Evolutionary conservation across 92 coral and sea anemone genomes (phyloP), one percentile per base, ranked within the genome.

Genomic region (Paramuricea clavata): DNA sequence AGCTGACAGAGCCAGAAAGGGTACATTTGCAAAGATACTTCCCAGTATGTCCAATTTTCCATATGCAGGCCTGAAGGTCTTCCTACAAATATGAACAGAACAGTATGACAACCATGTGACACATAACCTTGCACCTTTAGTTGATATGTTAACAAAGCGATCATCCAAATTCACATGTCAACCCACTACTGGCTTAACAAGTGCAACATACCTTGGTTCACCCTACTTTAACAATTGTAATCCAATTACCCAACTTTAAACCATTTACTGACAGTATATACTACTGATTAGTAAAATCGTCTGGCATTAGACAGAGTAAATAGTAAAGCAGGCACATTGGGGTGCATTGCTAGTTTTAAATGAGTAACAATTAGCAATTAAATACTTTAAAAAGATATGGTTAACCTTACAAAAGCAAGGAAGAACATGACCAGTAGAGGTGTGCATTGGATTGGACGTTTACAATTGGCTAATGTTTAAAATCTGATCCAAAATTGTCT

Each of bases 61-160:
- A 87, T 65, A 87, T 34, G 86, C 86, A 33, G 89, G 89, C 23
- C 86, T 65, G 69, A 86, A 65, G 41, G 80, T 62, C 56, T 78
- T 42, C 57, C 60, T 43, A 65, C 30, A 71, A n/a, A 42, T 43
- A 67, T 33, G 33, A 35, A 41, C 68, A 49, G 43, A 67, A 35
- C 60, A 43, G 25, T 56, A 16, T 59, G 59, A 30, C 35, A 61
- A 25, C 3, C 22, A 56, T 23, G 21, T 56, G 64, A 61, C 25
- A 72, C 17, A 34, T 72, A 72, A 34, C 44, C 22, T 34, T n/a
- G 22, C 27, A 42, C 41, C 69, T 25, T 23, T 25, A 61, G 17
- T 3, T 61, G 69, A 61, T 2, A 41, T 25, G 25, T 34, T 2
- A 16, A 71, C 28, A 69, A 28, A 33, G 28, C 42, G 0, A 10